Evolutionary conservation across 2,113 vertebrate species (phyloP), one percentile per base, ranked within the genome.

Genomic region (Crotophaga sulcirostris): DNA sequence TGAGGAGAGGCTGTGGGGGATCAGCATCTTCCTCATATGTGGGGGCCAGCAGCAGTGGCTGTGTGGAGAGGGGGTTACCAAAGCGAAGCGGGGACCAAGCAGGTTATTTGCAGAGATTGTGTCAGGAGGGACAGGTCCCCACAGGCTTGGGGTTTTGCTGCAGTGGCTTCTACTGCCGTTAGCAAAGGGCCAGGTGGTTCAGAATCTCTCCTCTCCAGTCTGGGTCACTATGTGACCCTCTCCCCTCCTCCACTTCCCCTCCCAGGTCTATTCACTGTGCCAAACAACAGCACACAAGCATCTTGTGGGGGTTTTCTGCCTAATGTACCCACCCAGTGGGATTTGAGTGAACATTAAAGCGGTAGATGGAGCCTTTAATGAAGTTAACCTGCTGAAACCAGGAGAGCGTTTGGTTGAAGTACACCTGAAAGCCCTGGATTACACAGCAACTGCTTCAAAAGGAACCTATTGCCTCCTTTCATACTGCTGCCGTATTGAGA

Each of bases 381-480:
- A 98, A 98, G 96, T 98, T 97, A 98, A 98, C 98, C 97, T 98
- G 96, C 97, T 92, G 95, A 96, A 98, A 97, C 94, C 91, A 74
- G 86, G 90, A 97, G 91, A 96, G 72, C 58, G 11, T 84, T 97
- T 96, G 97, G 97, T 93, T 91, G 73, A 94, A 97, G 96, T 93
- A 95, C 78, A 97, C 98, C 97, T 98, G 97, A 98, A 98, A 98
- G 97, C 94, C 86, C 87, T 95, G 93, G 97, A 97, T 97, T 96
- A 97, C 89, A 93, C 89, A 95, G 96, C 95, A 87, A 64, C 94
- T 51, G 94, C 97, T 98, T 98, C 97, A 97, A 98, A 97, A 97
- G 97, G 96, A 97, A 95, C 77, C 87, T 73, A 52, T 93, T 93
- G 94, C 96, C 86, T 97, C 86, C 56, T 97, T 98, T 97, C 93